These are phyloP conservation scores for Stomatorhinus walkeri DNA, from an alignment of 2,797 vertebrate genomes.

Conservation along the genomic window DNA sequence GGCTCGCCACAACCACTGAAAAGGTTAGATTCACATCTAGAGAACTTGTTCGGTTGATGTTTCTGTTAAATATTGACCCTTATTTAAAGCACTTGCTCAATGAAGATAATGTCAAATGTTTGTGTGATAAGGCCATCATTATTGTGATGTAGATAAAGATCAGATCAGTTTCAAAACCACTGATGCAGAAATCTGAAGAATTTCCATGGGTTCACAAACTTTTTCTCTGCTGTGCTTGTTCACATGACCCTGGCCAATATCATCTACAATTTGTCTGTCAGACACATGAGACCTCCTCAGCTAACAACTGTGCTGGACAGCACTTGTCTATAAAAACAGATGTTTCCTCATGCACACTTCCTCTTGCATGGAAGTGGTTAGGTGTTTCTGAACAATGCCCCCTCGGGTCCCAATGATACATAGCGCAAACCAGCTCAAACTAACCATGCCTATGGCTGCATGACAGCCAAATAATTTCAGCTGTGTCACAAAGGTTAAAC, in stretches of 20 bases:
- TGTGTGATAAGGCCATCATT: background rate
- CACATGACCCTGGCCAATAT: background rate
- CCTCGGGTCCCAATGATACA: background rate
- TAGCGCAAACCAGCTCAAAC: background rate
- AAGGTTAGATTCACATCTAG: background rate
- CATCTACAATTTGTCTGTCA: background rate
- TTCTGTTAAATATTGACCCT: background rate
- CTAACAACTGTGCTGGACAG: background rate
- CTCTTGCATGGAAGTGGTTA: background rate
- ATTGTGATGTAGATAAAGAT: background rate
- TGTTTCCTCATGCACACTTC: conserved; percentile 11
- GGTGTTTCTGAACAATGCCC: background rate
- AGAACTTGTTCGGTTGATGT: background rate
- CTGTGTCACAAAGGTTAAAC: background rate
- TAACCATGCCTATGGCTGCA: background rate
- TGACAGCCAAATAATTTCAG: background rate
- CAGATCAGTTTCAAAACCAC: background rate
- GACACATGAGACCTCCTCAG: background rate
- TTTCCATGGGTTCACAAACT: background rate
- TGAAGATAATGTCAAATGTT: background rate
- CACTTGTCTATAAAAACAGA: background rate
- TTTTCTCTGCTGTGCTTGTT: background rate
- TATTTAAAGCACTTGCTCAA: background rate
- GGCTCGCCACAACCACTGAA: background rate
- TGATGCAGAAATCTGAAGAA: background rate